Percentiles rank a stretch among this genome's conserved stretches.
Evolutionary conservation across 2,113 vertebrate species (phyloP).

Genomic region (Hippoglossus stenolepis): DNA sequence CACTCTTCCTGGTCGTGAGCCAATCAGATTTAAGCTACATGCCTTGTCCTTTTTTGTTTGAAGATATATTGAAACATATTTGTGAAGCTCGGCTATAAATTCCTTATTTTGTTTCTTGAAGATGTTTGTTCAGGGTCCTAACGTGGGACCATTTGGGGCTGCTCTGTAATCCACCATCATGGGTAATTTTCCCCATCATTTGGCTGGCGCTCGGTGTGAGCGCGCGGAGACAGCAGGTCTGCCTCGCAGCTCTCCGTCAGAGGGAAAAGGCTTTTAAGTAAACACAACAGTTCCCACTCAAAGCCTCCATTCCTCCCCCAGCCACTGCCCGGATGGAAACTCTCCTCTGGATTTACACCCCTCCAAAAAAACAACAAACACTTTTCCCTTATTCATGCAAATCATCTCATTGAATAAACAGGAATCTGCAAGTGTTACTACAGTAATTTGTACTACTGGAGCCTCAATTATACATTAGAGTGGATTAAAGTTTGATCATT

Average conservation of each 20-base stretch:
- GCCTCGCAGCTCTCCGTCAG: slow-evolving; percentile 62
- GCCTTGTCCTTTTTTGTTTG: neutral
- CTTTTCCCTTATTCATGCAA: neutral
- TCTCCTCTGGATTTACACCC: neutral
- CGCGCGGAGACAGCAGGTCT: slow-evolving; percentile 68
- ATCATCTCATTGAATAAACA: neutral
- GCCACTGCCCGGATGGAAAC: neutral
- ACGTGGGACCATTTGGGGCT: neutral
- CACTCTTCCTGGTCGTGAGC: neutral
- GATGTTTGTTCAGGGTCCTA: slow-evolving; percentile 35
- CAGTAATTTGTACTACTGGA: neutral
- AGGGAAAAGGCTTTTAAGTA: slow-evolving; percentile 48
- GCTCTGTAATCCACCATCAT: slow-evolving; percentile 39
- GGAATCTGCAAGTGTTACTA: neutral
- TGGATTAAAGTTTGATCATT: neutral
- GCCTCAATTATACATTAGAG: neutral
- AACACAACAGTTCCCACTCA: slow-evolving; percentile 51
- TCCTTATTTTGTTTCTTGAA: slow-evolving; percentile 16
- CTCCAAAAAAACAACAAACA: neutral
- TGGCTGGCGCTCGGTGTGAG: slow-evolving; percentile 57
- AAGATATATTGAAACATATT: slow-evolving; percentile 5
- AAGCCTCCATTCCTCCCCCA: slow-evolving; percentile 12
- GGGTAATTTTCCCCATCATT: slow-evolving; percentile 57
- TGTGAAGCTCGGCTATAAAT: neutral
- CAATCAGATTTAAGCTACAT: neutral